Base-by-base conservation (phyloP, 2,797 vertebrate species). In the Diplodus puntazzo region DNA sequence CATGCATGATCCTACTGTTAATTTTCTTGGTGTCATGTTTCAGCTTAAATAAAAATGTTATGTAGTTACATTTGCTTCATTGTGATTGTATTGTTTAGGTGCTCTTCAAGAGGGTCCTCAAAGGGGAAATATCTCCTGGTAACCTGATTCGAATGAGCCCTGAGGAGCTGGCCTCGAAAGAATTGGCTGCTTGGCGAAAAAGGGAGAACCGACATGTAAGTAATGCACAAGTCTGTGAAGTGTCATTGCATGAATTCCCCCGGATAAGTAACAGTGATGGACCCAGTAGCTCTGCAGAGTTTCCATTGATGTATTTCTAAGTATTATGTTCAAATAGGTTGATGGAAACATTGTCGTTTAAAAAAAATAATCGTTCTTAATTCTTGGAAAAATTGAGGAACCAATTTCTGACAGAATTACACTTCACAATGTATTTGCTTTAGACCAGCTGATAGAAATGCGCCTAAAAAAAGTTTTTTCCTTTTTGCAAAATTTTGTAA, bases 191-290 rank as follows among this genome's bases (percentile, higher is more conserved):
- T 49, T 99, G 98, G 98, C 96, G 98, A 91, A 96, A 96, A 89
- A 95, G 98, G 90, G 98, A 99, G 92, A 99, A 99, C 90, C 95
- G 98, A 95, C 98, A 99, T 27, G 98, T 99, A 94, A 97, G 96
- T 89, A 71, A 64, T 73, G 8, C 17, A 50, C 5, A 21, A 34
- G 0, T 42, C 27, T 55, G 11, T 13, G 3, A 12, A 43, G 69
- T 66, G 23, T 59, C 3, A 20, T 48, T 9, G 0, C 11, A 71
- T 27, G 23, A 17, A 71, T 50, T 59, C 54, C 21, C 20, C 27
- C 30, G n/a, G 20, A 77, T 45, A 8, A 42, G 18, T 23, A 34
- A 34, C 3, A 61, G 3, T 60, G 21, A 3, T 20, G 30, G 17
- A 55, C 3, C 1, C 20, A 52, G 34, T 34, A 34, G 8, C 34